These are phyloP conservation scores for Exaiptasia diaphana DNA, from an alignment of 64 coral and sea anemone genomes.

Conservation along the genomic window DNA sequence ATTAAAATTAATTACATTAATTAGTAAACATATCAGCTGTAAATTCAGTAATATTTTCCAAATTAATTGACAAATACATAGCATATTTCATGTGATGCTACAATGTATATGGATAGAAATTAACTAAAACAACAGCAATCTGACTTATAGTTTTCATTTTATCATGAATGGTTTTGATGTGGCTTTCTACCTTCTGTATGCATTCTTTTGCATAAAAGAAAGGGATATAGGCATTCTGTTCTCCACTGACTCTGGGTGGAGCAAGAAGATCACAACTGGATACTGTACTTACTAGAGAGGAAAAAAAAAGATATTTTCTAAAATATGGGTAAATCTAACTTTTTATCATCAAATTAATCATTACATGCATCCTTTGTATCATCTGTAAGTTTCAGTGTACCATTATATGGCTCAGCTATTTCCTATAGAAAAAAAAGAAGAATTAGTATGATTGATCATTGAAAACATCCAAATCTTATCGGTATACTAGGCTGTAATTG, in stretches of 20 bases:
- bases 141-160: not conserved
- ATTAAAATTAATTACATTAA: too few species aligned
- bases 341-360: not conserved
- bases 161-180: not conserved
- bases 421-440: too few species aligned
- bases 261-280: slow-evolving; percentile 74
- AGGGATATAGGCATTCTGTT: slow-evolving; percentile 98
- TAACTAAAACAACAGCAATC: not conserved
- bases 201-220: slow-evolving; percentile 89
- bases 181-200: slow-evolving; percentile 99
- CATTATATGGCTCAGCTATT: too few species aligned
- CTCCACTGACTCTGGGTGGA: slow-evolving; percentile 66
- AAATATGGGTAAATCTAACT: too few species aligned
- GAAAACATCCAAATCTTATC: too few species aligned
- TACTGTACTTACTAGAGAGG: slow-evolving; percentile 57
- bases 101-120: not conserved
- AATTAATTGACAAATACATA: too few species aligned
- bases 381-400: not conserved
- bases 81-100: too few species aligned
- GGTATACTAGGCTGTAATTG: too few species aligned
- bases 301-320: not conserved
- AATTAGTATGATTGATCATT: too few species aligned
- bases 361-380: not conserved
- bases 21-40: too few species aligned
- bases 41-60: too few species aligned